Evolutionary conservation across 2,888 invertebrate species (phyloP), one percentile per base, ranked within the genome.

Genomic region (Heliconius ismenius): DNA sequence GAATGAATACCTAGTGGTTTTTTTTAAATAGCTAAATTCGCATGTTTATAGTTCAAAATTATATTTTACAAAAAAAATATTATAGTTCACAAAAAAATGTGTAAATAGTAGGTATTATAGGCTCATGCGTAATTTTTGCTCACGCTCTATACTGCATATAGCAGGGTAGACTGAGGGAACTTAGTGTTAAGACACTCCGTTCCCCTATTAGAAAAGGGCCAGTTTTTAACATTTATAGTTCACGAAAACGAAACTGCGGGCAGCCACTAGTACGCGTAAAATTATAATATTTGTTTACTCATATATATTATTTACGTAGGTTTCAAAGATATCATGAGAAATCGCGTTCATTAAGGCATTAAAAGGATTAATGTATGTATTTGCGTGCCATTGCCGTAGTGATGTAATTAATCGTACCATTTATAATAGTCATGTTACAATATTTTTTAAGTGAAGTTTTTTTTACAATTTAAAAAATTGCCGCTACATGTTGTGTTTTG

Each of bases 401-500:
- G 60, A 24, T 58, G 73, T 75, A 75, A 76, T 79, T 75, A 77
- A 81, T 80, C 73, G 77, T 73, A 70, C 39, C 28, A 80, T 80
- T 79, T 78, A 65, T 80, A 77, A 58, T 63, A 74, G 79, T 81
- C 80, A 58, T 76, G 78, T 79, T 78, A 63, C 78, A 70, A 77
- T 75, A 58, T 62, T 72, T 70, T 72, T 72, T 39, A 72, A 26
- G 24, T 72, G 32, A 62, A 72, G 72, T 36, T 72, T 36, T 72
- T 36, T 62, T 21, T 39, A 69, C 54, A 54, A 39, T 73, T 62
- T 62, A 62, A 73, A 73, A 24, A 62, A 73, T 62, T 39, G 39
- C 73, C 73, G 62, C 39, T 9, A 62, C 62, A 73, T 62, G 26
- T 24, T 60, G 26, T 68, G 21, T 28, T 54, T 68, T 68, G 68